These are phyloP conservation scores for Hemibagrus guttatus DNA, from an alignment of 2,797 vertebrate genomes.

Conservation along the genomic window DNA sequence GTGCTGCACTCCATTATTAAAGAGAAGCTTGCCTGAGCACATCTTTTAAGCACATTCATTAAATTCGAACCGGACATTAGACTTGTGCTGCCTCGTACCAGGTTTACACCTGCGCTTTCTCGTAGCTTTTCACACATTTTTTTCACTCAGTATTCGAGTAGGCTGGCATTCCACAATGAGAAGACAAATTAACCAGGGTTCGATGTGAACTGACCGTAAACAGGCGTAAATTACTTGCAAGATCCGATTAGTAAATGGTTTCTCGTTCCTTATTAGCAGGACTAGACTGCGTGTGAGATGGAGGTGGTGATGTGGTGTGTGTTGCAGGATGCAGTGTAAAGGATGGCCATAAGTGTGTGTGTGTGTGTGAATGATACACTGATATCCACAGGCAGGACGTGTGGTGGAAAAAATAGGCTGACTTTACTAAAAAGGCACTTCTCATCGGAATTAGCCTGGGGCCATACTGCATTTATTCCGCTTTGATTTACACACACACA, in stretches of 20 bases:
- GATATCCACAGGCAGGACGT: not conserved
- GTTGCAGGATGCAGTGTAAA: not conserved
- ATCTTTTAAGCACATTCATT: not conserved
- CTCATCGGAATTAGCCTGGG: conserved; percentile 20
- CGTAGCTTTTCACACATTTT: not conserved
- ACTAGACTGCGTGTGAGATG: not conserved
- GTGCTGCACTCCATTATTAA: not conserved
- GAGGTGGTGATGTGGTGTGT: not conserved
- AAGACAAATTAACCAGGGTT: not conserved
- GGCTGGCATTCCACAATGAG: not conserved
- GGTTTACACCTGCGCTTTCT: not conserved
- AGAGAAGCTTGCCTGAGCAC: not conserved
- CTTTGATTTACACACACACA: not conserved
- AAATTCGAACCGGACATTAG: not conserved
- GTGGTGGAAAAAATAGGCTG: not conserved
- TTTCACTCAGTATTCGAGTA: no score
- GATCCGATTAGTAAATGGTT: not conserved
- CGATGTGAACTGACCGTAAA: not conserved
- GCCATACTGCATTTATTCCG: not conserved
- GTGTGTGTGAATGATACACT: not conserved
- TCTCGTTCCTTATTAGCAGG: not conserved
- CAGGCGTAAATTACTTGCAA: not conserved
- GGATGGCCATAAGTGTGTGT: not conserved
- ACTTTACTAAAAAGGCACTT: conserved; percentile 1
- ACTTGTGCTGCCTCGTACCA: not conserved